Evolutionary conservation across 2,888 invertebrate genomes (phyloP), one percentile per base, ranked within the genome.

Genomic region (Pachliopta kotzebuea): DNA sequence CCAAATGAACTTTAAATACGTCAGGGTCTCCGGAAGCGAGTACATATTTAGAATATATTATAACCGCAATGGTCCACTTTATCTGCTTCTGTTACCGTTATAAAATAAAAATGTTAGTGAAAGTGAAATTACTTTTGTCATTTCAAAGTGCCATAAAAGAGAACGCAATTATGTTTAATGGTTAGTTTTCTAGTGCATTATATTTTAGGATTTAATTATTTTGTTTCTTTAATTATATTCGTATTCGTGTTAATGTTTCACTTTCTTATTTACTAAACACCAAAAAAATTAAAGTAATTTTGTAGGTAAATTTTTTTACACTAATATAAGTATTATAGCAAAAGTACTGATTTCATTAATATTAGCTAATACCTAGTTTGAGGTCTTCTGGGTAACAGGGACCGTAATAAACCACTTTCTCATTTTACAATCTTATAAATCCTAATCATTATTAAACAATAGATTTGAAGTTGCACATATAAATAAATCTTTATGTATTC

Each of bases 91-190:
- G 60, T 52, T 60, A 61, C 65, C 42, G 65, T 65, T 61, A 65
- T 65, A 54, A 61, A 54, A 65, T 57, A 56, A 65, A 60, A 65
- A 61, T 57, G 65, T 58, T 24, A 54, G 65, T 61, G 65, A 65
- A 61, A 65, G 65, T 23, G 56, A 61, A 65, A 65, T 65, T 56
- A 52, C 54, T 58, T 61, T 56, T 61, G 65, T 65, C 62, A 62
- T 66, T 62, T 50, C 42, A 59, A 56, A 56, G 59, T 56, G 62
- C 50, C 62, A 62, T 62, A 56, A 59, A 59, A 53, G 55, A 56
- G 56, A 62, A 56, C 52, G 24, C 50, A 42, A 62, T 50, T 61
- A 61, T 60, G 54, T 54, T 45, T 55, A 26, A 55, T 26, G 61
- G 61, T 61, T 55, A 45, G 52, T n/a, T 60, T 60, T 60, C 37